phyloP scores from a whole-genome alignment of 2,888 invertebrate species.

The Sinodicranocentrus sp. region DNA sequence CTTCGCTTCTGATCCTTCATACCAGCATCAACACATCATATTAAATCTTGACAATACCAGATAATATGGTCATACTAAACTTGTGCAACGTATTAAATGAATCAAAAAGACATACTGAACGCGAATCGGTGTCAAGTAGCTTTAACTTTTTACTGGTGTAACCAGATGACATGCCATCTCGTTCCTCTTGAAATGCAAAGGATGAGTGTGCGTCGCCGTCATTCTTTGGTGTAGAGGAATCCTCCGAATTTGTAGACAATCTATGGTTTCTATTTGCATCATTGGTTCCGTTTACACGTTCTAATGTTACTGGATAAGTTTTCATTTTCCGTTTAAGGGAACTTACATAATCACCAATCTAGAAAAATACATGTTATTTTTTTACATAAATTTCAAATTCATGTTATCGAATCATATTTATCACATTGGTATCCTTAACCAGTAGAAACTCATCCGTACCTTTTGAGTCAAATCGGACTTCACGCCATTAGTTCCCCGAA shows the following conservation, averaged over 20 bases:
- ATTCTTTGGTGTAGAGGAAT: background rate
- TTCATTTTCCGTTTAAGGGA: conserved; percentile 58
- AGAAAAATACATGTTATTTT: no score
- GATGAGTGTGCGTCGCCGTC: background rate
- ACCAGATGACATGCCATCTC: background rate
- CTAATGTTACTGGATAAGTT: conserved; percentile 63
- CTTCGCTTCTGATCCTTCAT: background rate
- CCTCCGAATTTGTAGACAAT: conserved; percentile 18
- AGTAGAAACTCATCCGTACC: conserved; percentile 43
- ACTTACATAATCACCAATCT: conserved; percentile 67
- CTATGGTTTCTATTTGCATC: conserved; percentile 20
- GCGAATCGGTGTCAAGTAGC: conserved; percentile 38
- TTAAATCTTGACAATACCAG: background rate
- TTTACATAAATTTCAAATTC: background rate
- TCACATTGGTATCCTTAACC: background rate
- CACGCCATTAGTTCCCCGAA: conserved; percentile 57
- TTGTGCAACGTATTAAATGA: no score
- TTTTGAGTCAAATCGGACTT: conserved; percentile 27
- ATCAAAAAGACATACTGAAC: conserved; percentile 33
- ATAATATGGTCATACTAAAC: background rate
- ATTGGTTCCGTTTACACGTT: conserved; percentile 9
- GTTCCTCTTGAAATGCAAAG: background rate
- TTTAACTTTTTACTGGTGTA: conserved; percentile 35
- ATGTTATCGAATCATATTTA: background rate
- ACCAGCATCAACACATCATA: background rate